Percentiles rank a stretch among this genome's conserved stretches.
Conservation (phyloP, 2,113 vertebrate species). For the Chiloscyllium plagiosum region DNA sequence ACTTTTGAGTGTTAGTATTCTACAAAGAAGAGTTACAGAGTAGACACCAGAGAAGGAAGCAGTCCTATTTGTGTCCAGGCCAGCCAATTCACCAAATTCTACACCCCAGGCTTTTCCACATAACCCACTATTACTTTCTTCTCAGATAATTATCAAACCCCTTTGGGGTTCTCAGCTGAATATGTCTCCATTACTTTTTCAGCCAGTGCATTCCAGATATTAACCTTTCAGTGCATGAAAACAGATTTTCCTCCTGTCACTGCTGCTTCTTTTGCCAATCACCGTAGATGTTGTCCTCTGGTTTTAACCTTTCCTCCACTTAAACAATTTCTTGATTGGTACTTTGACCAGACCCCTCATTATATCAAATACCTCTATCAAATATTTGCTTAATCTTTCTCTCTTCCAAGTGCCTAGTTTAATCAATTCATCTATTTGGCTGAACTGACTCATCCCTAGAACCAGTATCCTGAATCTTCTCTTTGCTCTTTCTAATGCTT, state of each 20-base stretch:
- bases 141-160: background rate
- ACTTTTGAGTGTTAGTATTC: background rate
- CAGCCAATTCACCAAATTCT: background rate
- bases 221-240: background rate
- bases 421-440: background rate
- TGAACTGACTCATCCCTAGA: background rate
- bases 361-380: background rate
- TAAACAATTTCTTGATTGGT: background rate
- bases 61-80: background rate
- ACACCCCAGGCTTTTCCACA: too few relatives aligned
- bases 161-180: background rate
- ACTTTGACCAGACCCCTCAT: background rate
- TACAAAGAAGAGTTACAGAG: too few relatives aligned
- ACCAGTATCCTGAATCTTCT: background rate
- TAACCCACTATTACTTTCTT: background rate
- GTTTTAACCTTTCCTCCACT: background rate
- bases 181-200: background rate
- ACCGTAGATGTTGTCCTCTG: background rate
- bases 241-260: background rate
- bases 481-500: background rate
- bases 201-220: background rate
- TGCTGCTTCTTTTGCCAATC: background rate
- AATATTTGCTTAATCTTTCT: background rate
- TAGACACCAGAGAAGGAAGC: too few relatives aligned
- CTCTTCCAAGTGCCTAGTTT: background rate